phyloP scores from a whole-genome alignment of 2,113 vertebrate species.

The Eulemur macaco region DNA sequence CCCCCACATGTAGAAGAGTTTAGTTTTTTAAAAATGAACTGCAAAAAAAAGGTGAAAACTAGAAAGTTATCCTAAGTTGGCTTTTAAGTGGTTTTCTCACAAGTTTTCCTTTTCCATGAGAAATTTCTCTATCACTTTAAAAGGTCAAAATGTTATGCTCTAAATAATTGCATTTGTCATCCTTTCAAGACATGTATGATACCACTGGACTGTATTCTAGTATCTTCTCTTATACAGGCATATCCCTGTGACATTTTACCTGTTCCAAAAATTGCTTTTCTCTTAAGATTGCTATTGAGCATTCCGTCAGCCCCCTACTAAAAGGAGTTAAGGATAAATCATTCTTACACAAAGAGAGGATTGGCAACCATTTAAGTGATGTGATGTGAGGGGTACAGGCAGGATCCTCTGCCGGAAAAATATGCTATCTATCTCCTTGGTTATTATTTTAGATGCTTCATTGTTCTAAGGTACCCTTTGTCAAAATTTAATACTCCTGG shows the following conservation, averaged over 20 bases:
- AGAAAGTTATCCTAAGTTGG: background rate
- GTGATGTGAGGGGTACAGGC: background rate
- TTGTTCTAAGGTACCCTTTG: background rate
- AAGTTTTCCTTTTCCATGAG: background rate
- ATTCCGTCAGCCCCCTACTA: background rate
- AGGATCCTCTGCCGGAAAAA: background rate
- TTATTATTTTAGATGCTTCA: background rate
- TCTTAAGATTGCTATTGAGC: background rate
- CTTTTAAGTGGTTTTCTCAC: slow-evolving; percentile 24
- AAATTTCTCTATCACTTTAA: slow-evolving; percentile 7
- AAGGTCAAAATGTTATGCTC: background rate
- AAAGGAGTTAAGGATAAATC: background rate
- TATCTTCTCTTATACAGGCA: background rate
- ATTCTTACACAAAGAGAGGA: background rate
- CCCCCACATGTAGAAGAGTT: background rate
- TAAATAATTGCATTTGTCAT: background rate
- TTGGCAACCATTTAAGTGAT: background rate
- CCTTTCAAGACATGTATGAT: background rate
- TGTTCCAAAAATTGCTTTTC: background rate
- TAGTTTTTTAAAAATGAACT: slow-evolving; percentile 49
- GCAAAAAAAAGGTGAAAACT: background rate
- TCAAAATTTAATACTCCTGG: background rate
- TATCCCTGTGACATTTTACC: background rate
- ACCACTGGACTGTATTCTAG: background rate
- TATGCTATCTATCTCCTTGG: background rate